Conservation (phyloP, 1,140 invertebrate species). For the Cotesia chilonis region DNA sequence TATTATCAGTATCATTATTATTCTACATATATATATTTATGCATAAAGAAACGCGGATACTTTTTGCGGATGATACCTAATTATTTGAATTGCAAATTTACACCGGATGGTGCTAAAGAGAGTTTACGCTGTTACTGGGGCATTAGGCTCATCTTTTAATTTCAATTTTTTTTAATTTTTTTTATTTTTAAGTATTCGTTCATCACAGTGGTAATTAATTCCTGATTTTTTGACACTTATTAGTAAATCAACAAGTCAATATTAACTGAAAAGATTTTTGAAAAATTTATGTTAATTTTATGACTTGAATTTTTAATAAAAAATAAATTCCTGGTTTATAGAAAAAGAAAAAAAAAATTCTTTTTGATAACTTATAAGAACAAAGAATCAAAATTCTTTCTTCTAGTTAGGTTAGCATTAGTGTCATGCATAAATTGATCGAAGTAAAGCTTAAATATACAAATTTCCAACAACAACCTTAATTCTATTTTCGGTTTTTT, state of each 20-base stretch:
- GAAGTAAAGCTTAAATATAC: too few relatives aligned
- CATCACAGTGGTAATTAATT: too few relatives aligned
- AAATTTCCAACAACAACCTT: too few relatives aligned
- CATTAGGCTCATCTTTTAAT: slow-evolving; percentile 46
- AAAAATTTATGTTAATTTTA: too few relatives aligned
- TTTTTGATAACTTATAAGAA: background rate
- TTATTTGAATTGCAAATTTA: slow-evolving; percentile 57
- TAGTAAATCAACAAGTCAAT: background rate
- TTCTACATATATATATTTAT: background rate
- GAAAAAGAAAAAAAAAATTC: background rate
- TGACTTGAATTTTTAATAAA: too few relatives aligned
- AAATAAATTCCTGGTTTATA: background rate
- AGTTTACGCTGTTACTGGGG: slow-evolving; percentile 53
- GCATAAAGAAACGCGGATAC: background rate
- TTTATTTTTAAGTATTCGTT: background rate
- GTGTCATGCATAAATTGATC: too few relatives aligned
- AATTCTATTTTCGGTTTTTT: too few relatives aligned
- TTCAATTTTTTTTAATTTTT: slow-evolving; percentile 9
- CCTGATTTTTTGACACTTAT: too few relatives aligned
- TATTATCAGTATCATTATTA: too few relatives aligned
- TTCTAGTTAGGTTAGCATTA: too few relatives aligned
- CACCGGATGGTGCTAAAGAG: slow-evolving; percentile 32
- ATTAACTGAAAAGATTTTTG: background rate
- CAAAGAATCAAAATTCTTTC: too few relatives aligned
- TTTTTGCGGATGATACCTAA: slow-evolving; percentile 42